A percentile compares a stretch with the other conserved stretches of the same genome.
These are phyloP conservation scores for Sprattus sprattus DNA, from an alignment of 2,113 vertebrate genomes.

Conservation along the genomic window DNA sequence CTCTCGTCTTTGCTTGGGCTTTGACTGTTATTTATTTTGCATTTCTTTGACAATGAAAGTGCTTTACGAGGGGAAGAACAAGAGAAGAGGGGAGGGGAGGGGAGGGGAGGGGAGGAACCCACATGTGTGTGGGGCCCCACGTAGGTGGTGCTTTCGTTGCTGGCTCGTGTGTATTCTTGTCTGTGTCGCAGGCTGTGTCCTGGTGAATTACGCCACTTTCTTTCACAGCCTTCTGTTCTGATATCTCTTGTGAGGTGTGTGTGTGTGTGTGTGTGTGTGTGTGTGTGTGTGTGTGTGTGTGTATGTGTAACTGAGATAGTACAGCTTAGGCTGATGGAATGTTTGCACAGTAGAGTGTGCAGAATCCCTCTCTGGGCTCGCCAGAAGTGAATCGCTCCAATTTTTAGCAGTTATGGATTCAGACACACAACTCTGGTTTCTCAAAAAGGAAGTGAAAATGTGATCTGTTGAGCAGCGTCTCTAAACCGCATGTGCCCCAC, in stretches of 20 bases:
- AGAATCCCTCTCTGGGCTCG: not conserved
- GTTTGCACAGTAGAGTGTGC: not conserved
- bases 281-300: not conserved
- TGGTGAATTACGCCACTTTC: not conserved
- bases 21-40: not conserved
- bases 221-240: not conserved
- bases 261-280: not conserved
- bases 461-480: constrained; percentile 28
- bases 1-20: constrained; percentile 17
- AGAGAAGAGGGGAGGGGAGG: not conserved
- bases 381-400: not conserved
- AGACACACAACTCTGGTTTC: not conserved
- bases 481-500: not conserved
- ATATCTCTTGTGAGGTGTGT: not conserved
- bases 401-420: not conserved
- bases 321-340: constrained; percentile 17
- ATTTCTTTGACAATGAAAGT: not conserved
- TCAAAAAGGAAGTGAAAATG: constrained; percentile 68
- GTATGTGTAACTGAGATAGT: not conserved
- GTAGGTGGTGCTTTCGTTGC: not conserved
- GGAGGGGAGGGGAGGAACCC: not conserved
- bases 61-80: not conserved
- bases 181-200: not conserved
- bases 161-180: not conserved
- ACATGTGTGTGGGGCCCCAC: not conserved